Conservation (phyloP, 1,140 invertebrate genomes). For the Berghia stephanieae region DNA sequence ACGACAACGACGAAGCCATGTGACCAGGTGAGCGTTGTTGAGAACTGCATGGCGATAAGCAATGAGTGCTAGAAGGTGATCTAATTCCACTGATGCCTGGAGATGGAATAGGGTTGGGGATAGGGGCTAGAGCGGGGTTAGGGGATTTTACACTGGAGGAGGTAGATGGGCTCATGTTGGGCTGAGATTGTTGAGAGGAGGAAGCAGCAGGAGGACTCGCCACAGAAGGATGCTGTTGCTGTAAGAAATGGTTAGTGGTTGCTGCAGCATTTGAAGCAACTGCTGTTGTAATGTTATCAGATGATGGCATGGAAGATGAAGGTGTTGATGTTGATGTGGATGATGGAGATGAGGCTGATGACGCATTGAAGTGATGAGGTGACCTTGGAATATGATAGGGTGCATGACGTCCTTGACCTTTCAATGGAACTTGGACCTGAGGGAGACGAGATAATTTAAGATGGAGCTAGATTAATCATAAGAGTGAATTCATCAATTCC, state of each 20-base stretch:
- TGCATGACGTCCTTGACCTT: conserved; percentile 49
- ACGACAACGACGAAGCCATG: conserved; percentile 14
- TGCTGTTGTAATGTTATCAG: too few species aligned
- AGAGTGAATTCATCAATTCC: not conserved
- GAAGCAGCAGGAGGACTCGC: conserved; percentile 33
- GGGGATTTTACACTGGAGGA: conserved; percentile 29
- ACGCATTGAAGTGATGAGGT: conserved; percentile 38
- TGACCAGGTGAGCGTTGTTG: conserved; percentile 23
- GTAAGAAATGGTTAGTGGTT: conserved; percentile 33
- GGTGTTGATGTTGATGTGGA: conserved; percentile 28
- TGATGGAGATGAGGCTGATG: conserved; percentile 20
- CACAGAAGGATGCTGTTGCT: conserved; percentile 36
- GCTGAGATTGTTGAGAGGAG: conserved; percentile 35
- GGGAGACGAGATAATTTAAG: conserved; percentile 7
- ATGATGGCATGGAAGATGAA: too few species aligned
- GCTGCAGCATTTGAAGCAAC: too few species aligned
- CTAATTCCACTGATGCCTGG: conserved; percentile 24
- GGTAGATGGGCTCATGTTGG: conserved; percentile 33
- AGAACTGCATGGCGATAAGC: conserved; percentile 25
- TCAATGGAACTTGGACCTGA: conserved; percentile 55
- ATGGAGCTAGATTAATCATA: not conserved
- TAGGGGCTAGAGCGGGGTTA: conserved; percentile 18
- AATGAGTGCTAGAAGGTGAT: conserved; percentile 25
- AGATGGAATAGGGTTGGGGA: conserved; percentile 26
- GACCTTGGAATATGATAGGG: conserved; percentile 59